Conservation (phyloP, 2,888 invertebrate species). For the Pollenia angustigena region DNA sequence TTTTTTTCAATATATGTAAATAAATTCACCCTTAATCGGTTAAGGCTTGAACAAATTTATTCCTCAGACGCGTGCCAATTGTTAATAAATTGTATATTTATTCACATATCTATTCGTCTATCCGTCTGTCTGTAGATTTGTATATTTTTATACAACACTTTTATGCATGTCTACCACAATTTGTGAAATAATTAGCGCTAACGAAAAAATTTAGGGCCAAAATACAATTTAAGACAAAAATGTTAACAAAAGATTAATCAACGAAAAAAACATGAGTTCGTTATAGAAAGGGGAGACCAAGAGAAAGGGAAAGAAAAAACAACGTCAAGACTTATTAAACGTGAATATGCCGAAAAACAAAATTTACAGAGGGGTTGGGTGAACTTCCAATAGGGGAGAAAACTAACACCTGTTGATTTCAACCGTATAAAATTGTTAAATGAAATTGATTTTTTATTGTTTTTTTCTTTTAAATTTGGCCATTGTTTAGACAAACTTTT, state of each 20-base stretch:
- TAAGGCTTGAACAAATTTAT: constrained; percentile 38
- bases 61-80: constrained; percentile 69
- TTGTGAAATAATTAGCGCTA: constrained; percentile 71
- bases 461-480: constrained; percentile 6
- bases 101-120: constrained; percentile 16
- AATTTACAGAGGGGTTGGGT: background rate
- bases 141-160: constrained; percentile 27
- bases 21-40: constrained; percentile 16
- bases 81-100: constrained; percentile 59
- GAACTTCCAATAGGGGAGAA: too few species aligned
- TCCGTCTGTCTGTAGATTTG: background rate
- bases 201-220: constrained; percentile 35
- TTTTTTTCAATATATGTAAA: background rate
- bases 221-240: constrained; percentile 56
- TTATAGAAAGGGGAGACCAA: background rate
- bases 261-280: constrained; percentile 46
- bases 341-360: constrained; percentile 17
- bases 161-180: constrained; percentile 71
- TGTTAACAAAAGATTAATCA: constrained; percentile 64
- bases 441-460: constrained; percentile 61
- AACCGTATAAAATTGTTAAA: constrained; percentile 31
- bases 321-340: background rate
- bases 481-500: constrained; percentile 25
- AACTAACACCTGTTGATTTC: constrained; percentile 57
- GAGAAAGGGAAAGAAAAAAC: background rate